Base-by-base conservation (phyloP, 2,888 invertebrate genomes). In the Sphinx pinastri region DNA sequence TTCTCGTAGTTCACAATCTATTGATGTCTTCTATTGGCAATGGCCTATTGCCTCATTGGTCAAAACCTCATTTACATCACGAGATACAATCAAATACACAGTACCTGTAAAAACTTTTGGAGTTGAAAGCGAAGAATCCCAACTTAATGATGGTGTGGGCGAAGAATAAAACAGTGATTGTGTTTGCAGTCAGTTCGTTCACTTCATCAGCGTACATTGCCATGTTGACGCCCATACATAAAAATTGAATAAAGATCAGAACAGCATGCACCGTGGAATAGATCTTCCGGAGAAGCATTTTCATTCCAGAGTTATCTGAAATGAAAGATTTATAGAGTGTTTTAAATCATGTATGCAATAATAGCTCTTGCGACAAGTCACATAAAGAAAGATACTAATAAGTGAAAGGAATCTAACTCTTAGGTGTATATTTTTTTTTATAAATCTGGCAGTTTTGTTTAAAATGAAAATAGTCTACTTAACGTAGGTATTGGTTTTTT, bases 111-210 rank as follows among this genome's bases (percentile, higher is more conserved):
- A 97, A 96, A 71, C 95, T 93, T 83, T 97, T 97, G 31, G 96
- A 96, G 75, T 96, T 95, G 7, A 96, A 79, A 0, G 96, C 97
- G 79, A 97, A 96, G 87, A 97, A 97, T 13, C 95, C 75, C 76
- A 96, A 91, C 86, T 98, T 98, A 52, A 97, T 96, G 54, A 97
- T 82, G 71, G 96, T 95, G 81, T 98, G 98, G 0, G 96, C 94
- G 85, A 97, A 98, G 90, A 97, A 98, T 14, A 98, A 92, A 0
- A 97, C 95, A 0, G 98, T 98, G 73, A 98, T 97, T 52, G 98
- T 97, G 76, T 97, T 97, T 5, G 97, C 97, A 0, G 95, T 95
- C 68, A 95, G 84, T 77, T 95, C 95, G 82, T 97, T 97, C 38
- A 97, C 97, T 81, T 97, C 97, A 45, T 96, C 96, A 0, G 96